These are phyloP conservation scores for Saccopteryx bilineata DNA, from an alignment of 2,113 vertebrate species.

Conservation along the genomic window DNA sequence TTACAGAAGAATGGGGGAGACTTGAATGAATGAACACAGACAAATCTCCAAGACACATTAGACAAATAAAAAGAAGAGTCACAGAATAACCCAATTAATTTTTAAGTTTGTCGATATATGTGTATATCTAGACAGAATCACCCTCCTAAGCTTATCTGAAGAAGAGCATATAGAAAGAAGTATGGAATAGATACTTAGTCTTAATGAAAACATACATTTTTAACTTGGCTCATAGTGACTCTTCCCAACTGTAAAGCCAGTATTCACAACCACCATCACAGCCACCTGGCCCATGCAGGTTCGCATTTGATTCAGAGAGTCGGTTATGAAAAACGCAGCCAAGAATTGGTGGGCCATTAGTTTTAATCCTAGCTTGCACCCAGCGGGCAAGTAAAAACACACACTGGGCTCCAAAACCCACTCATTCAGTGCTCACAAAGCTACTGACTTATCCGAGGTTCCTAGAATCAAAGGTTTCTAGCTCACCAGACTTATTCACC, in stretches of 20 bases:
- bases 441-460: too few species aligned
- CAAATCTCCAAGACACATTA: background rate
- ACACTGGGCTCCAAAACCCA: too few species aligned
- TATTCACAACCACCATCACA: too few species aligned
- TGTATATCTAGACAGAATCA: background rate
- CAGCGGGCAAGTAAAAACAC: too few species aligned
- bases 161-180: background rate
- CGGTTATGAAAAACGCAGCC: too few species aligned
- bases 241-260: background rate
- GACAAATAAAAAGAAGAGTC: background rate
- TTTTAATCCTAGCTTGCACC: too few species aligned
- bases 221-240: background rate
- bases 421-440: too few species aligned
- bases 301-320: too few species aligned
- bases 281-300: too few species aligned
- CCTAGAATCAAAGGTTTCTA: too few species aligned
- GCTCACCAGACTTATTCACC: too few species aligned
- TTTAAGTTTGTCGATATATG: slow-evolving; percentile 8
- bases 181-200: background rate
- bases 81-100: background rate
- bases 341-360: too few species aligned
- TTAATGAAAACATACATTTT: background rate
- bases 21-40: background rate
- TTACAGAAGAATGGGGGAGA: background rate
- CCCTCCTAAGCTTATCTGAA: background rate